Percentiles rank a stretch among this genome's conserved stretches.
Conservation (phyloP, 2,888 invertebrate genomes). For the Myathropa florea region DNA sequence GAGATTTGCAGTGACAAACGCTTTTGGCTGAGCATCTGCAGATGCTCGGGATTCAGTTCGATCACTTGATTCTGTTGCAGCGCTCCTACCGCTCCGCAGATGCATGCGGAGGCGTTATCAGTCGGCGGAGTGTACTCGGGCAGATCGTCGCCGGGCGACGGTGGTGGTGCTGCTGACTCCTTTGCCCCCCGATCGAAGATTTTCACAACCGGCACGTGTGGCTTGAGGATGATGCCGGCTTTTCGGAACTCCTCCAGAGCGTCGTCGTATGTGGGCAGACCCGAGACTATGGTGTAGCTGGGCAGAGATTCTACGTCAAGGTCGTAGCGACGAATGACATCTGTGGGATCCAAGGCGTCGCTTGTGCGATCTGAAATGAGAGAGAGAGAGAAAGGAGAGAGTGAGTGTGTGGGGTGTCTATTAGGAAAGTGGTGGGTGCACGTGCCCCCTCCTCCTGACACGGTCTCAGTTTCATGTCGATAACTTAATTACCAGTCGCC, state of each 20-base stretch:
- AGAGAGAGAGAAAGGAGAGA: slow-evolving; percentile 1
- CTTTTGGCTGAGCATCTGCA: slow-evolving; percentile 78
- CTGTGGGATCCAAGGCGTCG: slow-evolving; percentile 75
- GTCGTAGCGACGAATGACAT: slow-evolving; percentile 79
- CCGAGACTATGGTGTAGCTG: slow-evolving; percentile 85
- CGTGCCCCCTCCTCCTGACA: not conserved
- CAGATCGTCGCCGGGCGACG: slow-evolving; percentile 45
- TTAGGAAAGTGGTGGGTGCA: slow-evolving; percentile 45
- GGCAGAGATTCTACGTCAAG: slow-evolving; percentile 83
- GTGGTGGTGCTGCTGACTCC: slow-evolving; percentile 56
- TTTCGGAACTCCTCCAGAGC: slow-evolving; percentile 83
- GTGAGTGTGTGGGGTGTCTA: too few relatives aligned
- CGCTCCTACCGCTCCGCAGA: slow-evolving; percentile 72
- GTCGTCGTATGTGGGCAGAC: slow-evolving; percentile 84
- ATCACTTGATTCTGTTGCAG: slow-evolving; percentile 75
- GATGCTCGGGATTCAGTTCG: slow-evolving; percentile 79
- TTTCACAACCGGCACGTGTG: slow-evolving; percentile 78
- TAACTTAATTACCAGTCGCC: slow-evolving; percentile 66
- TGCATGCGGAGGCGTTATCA: slow-evolving; percentile 77
- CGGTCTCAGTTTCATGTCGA: slow-evolving; percentile 66
- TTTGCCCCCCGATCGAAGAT: slow-evolving; percentile 76
- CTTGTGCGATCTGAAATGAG: slow-evolving; percentile 81
- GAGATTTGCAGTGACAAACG: slow-evolving; percentile 80
- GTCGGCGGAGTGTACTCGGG: slow-evolving; percentile 42
- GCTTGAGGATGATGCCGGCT: slow-evolving; percentile 78